Evolutionary conservation across 1,140 invertebrate species (phyloP).

Genomic region (Euschistus heros): DNA sequence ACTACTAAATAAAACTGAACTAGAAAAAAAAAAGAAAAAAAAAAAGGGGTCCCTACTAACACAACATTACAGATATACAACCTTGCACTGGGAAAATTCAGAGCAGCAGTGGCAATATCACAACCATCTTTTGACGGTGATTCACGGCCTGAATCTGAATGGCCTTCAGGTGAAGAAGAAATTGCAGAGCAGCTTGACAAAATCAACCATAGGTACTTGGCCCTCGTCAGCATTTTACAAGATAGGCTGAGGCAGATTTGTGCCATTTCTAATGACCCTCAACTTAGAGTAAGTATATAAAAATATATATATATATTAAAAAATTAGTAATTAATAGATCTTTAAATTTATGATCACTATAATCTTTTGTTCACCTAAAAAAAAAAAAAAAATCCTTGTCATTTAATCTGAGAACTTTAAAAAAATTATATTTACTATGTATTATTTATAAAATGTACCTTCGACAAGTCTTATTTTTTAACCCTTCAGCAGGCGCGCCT

Average conservation of each 20-base stretch:
- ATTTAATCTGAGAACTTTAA: too few species aligned
- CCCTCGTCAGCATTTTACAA: constrained; percentile 59
- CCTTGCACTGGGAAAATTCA: constrained; percentile 73
- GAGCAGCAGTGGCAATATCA: constrained; percentile 74
- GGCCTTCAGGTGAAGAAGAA: constrained; percentile 54
- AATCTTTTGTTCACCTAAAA: too few species aligned
- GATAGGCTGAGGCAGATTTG: constrained; percentile 42
- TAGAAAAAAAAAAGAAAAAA: constrained; percentile 7
- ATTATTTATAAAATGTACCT: too few species aligned
- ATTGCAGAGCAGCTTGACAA: constrained; percentile 76
- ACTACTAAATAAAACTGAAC: too few species aligned
- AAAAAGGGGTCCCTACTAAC: not conserved
- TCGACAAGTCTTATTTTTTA: too few species aligned
- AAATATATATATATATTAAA: too few species aligned
- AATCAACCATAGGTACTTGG: constrained; percentile 70
- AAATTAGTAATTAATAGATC: too few species aligned
- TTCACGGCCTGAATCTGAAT: constrained; percentile 36
- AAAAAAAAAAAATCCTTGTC: too few species aligned
- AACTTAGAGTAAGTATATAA: constrained; percentile 38
- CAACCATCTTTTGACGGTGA: constrained; percentile 68
- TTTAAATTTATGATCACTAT: too few species aligned
- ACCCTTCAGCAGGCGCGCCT: too few species aligned
- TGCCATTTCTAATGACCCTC: constrained; percentile 36
- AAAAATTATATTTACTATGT: too few species aligned
- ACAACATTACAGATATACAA: constrained; percentile 69